phyloP scores from a whole-genome alignment of 2,888 invertebrate species.

The Ophioninae sp. region DNA sequence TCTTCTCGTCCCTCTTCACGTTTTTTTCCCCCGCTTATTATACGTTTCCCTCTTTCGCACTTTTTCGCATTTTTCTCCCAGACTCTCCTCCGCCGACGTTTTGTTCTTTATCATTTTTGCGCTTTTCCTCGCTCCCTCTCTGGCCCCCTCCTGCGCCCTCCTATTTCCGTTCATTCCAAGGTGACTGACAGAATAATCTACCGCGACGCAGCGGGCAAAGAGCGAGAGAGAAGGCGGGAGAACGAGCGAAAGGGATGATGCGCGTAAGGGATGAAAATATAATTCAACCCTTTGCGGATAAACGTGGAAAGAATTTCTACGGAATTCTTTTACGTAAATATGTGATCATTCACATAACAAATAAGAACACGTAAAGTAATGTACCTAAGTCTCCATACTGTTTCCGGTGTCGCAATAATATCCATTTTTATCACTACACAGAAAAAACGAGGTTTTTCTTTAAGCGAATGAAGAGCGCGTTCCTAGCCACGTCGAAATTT shows the following conservation, averaged over 20 bases:
- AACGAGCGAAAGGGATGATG: background rate
- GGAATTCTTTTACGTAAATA: slow-evolving; percentile 1
- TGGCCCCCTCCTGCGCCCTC: slow-evolving; percentile 21
- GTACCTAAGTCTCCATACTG: background rate
- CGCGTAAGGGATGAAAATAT: slow-evolving; percentile 52
- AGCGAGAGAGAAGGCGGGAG: background rate
- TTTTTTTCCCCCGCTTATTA: slow-evolving; percentile 47
- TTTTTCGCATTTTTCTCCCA: slow-evolving; percentile 24
- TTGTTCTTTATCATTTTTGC: slow-evolving; percentile 47
- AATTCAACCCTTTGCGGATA: slow-evolving; percentile 54
- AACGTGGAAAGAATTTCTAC: slow-evolving; percentile 53
- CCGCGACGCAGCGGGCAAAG: slow-evolving; percentile 51
- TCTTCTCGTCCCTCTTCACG: slow-evolving; percentile 20
- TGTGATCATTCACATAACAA: background rate
- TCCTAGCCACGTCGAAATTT: no score
- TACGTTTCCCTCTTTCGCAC: slow-evolving; percentile 42
- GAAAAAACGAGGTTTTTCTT: no score
- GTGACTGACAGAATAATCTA: slow-evolving; percentile 74
- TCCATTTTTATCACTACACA: background rate
- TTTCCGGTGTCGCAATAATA: background rate
- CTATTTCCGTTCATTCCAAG: slow-evolving; percentile 69
- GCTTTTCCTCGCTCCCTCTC: slow-evolving; percentile 23
- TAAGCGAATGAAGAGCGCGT: no score
- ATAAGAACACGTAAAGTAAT: background rate
- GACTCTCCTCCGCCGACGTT: slow-evolving; percentile 15